phyloP scores from a whole-genome alignment of 2,113 vertebrate species.

The Bubo scandiacus region DNA sequence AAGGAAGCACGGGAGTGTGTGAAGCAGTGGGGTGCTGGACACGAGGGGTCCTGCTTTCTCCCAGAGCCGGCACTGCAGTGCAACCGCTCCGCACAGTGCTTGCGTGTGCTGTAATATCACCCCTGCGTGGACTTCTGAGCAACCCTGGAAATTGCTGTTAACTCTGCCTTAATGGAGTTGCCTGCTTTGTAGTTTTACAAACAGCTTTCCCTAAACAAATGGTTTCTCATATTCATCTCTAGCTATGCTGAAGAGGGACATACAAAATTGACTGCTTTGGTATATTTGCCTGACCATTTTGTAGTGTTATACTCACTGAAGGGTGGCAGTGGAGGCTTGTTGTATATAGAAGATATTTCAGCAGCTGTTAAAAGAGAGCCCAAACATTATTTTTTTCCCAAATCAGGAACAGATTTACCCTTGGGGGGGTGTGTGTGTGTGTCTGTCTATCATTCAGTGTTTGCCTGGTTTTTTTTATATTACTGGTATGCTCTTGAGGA shows the following conservation, averaged over 20 bases:
- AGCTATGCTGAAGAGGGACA: neutral
- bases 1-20: neutral
- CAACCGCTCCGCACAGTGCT: neutral
- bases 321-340: neutral
- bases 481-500: neutral
- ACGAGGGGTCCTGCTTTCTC: neutral
- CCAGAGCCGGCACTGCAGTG: neutral
- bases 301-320: neutral
- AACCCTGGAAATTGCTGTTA: neutral
- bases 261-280: neutral
- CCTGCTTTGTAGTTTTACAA: neutral
- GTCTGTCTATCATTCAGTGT: neutral
- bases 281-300: neutral
- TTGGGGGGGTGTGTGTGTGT: neutral
- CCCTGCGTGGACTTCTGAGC: neutral
- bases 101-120: neutral
- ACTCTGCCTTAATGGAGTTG: neutral
- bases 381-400: neutral
- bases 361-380: neutral
- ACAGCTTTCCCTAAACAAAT: neutral
- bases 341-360: neutral
- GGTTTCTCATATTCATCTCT: neutral
- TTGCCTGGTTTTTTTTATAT: neutral
- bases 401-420: neutral
- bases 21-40: constrained; percentile 17